Percentiles rank a stretch among this genome's conserved stretches.
These are phyloP conservation scores for Atopsyche davidsoni DNA, from an alignment of 1,140 invertebrate genomes.

Conservation along the genomic window DNA sequence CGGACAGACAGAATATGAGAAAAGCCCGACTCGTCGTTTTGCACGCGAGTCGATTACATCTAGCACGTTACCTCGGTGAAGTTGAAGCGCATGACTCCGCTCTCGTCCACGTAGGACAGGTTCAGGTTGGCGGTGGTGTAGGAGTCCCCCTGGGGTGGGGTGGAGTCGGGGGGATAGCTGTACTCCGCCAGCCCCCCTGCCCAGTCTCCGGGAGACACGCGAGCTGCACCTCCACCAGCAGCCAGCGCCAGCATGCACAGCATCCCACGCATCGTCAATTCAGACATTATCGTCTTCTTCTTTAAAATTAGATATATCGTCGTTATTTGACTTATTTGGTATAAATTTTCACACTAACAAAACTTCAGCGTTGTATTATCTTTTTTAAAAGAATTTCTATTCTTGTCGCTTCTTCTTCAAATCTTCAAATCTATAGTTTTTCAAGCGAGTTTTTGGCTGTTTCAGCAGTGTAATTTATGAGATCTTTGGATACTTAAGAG, in stretches of 20 bases:
- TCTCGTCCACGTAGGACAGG: conserved; percentile 11
- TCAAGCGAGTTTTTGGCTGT: too few relatives aligned
- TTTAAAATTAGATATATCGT: too few relatives aligned
- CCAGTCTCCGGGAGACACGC: conserved; percentile 23
- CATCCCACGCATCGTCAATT: conserved; percentile 1
- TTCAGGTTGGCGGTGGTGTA: conserved; percentile 27
- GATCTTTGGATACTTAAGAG: too few relatives aligned
- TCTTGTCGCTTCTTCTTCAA: too few relatives aligned
- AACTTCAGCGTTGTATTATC: too few relatives aligned
- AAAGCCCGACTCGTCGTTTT: neutral
- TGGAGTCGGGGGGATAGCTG: conserved; percentile 4
- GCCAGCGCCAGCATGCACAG: conserved; percentile 2
- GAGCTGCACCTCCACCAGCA: conserved; percentile 7
- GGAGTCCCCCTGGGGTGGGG: conserved; percentile 12
- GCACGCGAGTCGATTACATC: neutral
- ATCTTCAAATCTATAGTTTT: too few relatives aligned
- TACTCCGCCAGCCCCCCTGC: conserved; percentile 16
- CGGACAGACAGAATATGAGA: neutral
- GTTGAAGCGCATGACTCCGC: conserved; percentile 1
- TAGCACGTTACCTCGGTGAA: conserved; percentile 12
- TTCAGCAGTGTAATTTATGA: too few relatives aligned
- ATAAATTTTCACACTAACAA: too few relatives aligned
- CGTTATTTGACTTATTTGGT: too few relatives aligned
- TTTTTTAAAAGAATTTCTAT: too few relatives aligned
- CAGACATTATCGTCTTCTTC: too few relatives aligned